A percentile compares a stretch with the other conserved stretches of the same genome.
Conservation (phyloP, 2,113 vertebrate genomes). For the Mohoua ochrocephala region DNA sequence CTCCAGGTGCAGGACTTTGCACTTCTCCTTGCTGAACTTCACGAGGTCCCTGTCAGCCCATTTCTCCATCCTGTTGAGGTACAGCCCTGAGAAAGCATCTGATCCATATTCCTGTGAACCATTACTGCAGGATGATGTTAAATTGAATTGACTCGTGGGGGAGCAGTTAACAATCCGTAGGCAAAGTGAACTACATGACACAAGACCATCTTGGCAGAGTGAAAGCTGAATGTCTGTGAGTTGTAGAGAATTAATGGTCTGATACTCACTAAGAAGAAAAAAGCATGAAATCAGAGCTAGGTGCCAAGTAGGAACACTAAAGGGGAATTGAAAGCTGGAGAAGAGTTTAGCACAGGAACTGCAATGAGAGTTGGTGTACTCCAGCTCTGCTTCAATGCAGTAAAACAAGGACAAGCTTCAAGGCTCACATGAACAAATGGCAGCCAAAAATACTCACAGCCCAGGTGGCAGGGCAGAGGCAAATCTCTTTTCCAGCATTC, state of each 20-base stretch:
- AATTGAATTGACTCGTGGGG: background rate
- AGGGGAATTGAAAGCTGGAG: background rate
- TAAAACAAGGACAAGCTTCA: background rate
- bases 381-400: background rate
- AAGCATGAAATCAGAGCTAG: background rate
- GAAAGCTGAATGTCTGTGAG: background rate
- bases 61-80: background rate
- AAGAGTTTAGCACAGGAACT: background rate
- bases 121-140: background rate
- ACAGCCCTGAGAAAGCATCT: background rate
- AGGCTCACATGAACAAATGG: background rate
- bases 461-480: background rate
- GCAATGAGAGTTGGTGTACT: background rate
- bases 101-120: background rate
- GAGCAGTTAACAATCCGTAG: background rate
- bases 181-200: background rate
- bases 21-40: background rate
- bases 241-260: background rate
- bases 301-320: background rate
- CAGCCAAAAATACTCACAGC: background rate
- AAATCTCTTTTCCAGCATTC: background rate
- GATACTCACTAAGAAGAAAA: background rate
- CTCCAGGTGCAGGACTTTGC: background rate
- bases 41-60: background rate
- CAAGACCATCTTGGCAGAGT: background rate